phyloP scores from a whole-genome alignment of 1,140 invertebrate species.

The Drosophila baimaii region DNA sequence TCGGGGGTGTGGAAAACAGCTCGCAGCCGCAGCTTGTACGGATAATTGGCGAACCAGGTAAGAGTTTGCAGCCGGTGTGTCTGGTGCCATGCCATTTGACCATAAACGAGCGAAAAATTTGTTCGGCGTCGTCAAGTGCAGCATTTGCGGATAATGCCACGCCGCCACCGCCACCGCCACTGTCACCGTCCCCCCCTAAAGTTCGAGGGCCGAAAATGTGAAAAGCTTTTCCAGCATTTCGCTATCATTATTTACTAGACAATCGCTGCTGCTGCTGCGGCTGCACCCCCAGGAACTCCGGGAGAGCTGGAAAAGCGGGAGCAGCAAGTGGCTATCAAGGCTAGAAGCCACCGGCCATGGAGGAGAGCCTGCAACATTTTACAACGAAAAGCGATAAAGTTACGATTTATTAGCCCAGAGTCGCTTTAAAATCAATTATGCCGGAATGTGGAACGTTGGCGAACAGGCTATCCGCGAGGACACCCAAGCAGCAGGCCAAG shows the following conservation, averaged over 20 bases:
- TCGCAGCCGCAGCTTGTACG: conserved; percentile 72
- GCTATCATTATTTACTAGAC: conserved; percentile 78
- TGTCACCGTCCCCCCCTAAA: neutral
- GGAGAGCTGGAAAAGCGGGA: conserved; percentile 9
- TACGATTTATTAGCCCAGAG: conserved; percentile 83
- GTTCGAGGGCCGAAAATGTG: conserved; percentile 54
- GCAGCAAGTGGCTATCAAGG: conserved; percentile 58
- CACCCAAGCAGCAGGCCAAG: conserved; percentile 71
- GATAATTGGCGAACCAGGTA: conserved; percentile 75
- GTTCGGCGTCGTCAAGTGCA: conserved; percentile 74
- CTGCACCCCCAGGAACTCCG: conserved; percentile 19
- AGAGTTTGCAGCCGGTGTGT: conserved; percentile 64
- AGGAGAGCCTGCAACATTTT: conserved; percentile 49
- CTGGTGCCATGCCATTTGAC: conserved; percentile 79
- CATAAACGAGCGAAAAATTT: conserved; percentile 81
- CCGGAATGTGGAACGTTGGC: conserved; percentile 82
- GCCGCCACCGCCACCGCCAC: neutral
- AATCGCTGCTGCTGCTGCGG: no score
- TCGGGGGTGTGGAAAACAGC: conserved; percentile 62
- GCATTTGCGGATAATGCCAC: conserved; percentile 67
- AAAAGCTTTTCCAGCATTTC: conserved; percentile 69
- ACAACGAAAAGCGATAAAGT: conserved; percentile 81
- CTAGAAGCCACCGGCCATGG: conserved; percentile 27
- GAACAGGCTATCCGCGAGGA: conserved; percentile 58
- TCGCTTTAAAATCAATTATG: conserved; percentile 84